Evolutionary conservation across 2,797 vertebrate species (phyloP).

Genomic region (Amniataba percoides): DNA sequence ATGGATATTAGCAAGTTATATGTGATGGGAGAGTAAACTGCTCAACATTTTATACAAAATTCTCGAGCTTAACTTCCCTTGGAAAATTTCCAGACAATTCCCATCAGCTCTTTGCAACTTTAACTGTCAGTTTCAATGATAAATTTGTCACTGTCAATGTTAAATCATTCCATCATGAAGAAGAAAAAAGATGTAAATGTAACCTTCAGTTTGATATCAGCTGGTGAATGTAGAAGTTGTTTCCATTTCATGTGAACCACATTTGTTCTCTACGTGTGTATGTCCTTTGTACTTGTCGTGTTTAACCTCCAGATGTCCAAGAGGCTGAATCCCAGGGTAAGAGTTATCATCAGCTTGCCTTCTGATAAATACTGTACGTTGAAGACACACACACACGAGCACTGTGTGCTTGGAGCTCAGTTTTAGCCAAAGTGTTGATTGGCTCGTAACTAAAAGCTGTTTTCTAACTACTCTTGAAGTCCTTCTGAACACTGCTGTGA

Average conservation of each 20-base stretch:
- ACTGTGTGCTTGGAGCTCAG: not conserved
- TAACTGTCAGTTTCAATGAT: no score
- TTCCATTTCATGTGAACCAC: slow-evolving; percentile 6
- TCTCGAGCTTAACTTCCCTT: no score
- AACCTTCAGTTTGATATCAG: not conserved
- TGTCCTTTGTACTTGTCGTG: slow-evolving; percentile 35
- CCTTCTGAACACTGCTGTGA: not conserved
- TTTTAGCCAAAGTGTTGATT: not conserved
- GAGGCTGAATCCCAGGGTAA: slow-evolving; percentile 92
- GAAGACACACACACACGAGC: not conserved
- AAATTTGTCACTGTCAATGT: no score
- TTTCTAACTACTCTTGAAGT: not conserved
- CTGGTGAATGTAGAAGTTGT: not conserved
- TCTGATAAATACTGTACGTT: not conserved
- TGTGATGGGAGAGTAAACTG: no score
- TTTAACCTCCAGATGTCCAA: slow-evolving; percentile 93
- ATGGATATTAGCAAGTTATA: no score
- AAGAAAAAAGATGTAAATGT: not conserved
- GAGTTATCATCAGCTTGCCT: slow-evolving; percentile 59
- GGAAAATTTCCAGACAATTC: no score
- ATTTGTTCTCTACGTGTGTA: slow-evolving; percentile 3
- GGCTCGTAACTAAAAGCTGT: not conserved
- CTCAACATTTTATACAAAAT: no score
- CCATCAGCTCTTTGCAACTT: no score
- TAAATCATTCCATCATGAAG: not conserved